These are phyloP conservation scores for Fulica atra DNA, from an alignment of 2,113 vertebrate species.

Conservation along the genomic window DNA sequence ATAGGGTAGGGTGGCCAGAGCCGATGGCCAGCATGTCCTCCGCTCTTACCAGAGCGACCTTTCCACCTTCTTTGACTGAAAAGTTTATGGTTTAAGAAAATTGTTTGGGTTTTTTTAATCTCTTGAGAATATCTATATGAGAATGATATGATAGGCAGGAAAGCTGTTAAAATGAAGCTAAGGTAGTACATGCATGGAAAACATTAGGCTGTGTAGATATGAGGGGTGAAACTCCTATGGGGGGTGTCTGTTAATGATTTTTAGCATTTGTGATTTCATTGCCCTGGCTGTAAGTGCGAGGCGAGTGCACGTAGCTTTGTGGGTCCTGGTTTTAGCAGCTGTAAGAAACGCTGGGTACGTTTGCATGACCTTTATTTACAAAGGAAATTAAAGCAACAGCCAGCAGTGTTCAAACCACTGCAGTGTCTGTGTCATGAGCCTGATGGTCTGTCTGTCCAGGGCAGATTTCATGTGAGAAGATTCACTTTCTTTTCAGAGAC, in stretches of 20 bases:
- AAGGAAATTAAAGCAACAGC: not conserved
- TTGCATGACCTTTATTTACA: conserved; percentile 7
- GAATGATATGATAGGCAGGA: not conserved
- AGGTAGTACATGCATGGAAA: not conserved
- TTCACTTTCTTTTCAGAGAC: not conserved
- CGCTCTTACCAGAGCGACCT: not conserved
- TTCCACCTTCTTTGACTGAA: not conserved
- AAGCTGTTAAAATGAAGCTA: not conserved
- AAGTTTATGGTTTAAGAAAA: not conserved
- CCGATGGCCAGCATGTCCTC: not conserved
- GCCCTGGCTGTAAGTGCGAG: not conserved
- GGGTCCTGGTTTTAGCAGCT: not conserved
- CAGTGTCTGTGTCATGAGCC: not conserved
- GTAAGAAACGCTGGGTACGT: not conserved
- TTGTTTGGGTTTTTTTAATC: not conserved
- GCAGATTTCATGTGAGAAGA: not conserved
- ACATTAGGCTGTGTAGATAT: not conserved
- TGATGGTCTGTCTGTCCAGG: not conserved
- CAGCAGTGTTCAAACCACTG: not conserved
- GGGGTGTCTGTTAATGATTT: not conserved
- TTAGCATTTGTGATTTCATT: not conserved
- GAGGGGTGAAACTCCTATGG: not conserved
- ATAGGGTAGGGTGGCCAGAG: not conserved
- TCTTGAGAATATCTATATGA: not conserved
- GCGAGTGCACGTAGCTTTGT: not conserved